Evolutionary conservation across 64 coral and sea anemone genomes (phyloP), one percentile per base, ranked within the genome.

Genomic region (Montipora foliosa): DNA sequence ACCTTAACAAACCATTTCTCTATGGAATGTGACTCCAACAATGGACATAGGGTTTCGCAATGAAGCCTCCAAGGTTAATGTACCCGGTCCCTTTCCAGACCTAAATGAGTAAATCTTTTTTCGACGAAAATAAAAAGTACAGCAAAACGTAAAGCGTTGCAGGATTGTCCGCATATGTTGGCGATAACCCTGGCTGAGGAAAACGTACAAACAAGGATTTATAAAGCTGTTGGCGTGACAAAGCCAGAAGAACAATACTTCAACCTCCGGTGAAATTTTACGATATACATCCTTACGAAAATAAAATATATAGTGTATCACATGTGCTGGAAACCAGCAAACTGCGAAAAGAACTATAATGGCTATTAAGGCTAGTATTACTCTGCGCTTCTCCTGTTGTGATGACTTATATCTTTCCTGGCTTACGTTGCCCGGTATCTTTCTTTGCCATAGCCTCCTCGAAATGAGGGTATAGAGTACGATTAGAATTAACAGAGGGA

Each of bases 211-310:
- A 52, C 76, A 80, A 2, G 95, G 95, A 25, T 96, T 96, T 44
- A 96, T 71, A 47, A 76, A 25, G 17, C 95, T 96, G 74, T 94
- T 96, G 7, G 91, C 74, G 44, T 96, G 91, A 47, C 82, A 87
- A 8, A 96, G 13, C 95, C 91, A 96, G 47, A 91, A 94, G 11
- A 89, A 72, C 2, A 94, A 37, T 20, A 91, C 5, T n/a, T 47
- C 76, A 13, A 90, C 57, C 11, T 74, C 71, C 16, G 59, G 8
- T 0, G 92, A 53, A 2, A 94, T 87, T 6, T 19, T 24, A 5
- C 14, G 0, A 49, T 77, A 81, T 2, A 75, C 10, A 25, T 49
- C 46, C 2, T 4, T 88, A 12, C 90, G 83, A 59, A 87, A 96
- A 71, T 75, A 90, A 48, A 51, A 53, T 3, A 90, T 81, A 21